These are phyloP conservation scores for Oryzias celebensis DNA, from an alignment of 2,113 vertebrate genomes.

Conservation along the genomic window DNA sequence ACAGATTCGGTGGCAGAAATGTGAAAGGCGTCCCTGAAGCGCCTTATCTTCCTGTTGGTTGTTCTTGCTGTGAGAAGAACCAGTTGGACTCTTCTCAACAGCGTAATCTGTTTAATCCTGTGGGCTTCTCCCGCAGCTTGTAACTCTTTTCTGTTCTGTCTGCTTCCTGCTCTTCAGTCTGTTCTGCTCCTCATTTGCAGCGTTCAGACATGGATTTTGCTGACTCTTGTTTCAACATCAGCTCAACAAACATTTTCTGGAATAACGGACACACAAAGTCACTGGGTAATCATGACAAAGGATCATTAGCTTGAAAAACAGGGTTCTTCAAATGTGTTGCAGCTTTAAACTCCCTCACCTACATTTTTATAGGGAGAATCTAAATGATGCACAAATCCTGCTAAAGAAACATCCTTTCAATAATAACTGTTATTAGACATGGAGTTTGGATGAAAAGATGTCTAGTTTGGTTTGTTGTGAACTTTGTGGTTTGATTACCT, in stretches of 20 bases:
- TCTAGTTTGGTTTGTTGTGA: conserved; percentile 8
- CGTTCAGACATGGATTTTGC: conserved; percentile 1
- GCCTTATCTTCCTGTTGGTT: conserved; percentile 41
- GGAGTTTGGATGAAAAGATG: conserved; percentile 9
- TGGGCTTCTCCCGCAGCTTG: conserved; percentile 43
- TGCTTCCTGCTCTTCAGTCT: conserved; percentile 5
- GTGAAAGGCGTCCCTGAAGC: conserved; percentile 10
- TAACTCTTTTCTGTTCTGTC: conserved; percentile 27
- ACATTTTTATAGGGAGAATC: neutral
- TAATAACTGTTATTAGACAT: conserved; percentile 29
- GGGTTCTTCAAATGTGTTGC: conserved; percentile 4
- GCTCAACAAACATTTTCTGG: neutral
- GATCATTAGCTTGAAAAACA: conserved; percentile 1
- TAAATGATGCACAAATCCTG: conserved; percentile 24
- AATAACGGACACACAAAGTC: neutral
- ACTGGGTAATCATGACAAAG: neutral
- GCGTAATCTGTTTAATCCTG: conserved; percentile 49
- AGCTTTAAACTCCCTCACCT: conserved; percentile 5
- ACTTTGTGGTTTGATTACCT: conserved; percentile 40
- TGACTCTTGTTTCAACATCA: conserved; percentile 11
- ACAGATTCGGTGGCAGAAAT: conserved; percentile 16
- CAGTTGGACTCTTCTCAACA: conserved; percentile 50
- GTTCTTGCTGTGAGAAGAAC: conserved; percentile 31
- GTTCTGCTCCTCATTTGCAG: neutral
- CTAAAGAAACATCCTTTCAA: conserved; percentile 3